A percentile compares a stretch with the other conserved stretches of the same genome.
Conservation (phyloP, 2,113 vertebrate species). For the Colaptes auratus region DNA sequence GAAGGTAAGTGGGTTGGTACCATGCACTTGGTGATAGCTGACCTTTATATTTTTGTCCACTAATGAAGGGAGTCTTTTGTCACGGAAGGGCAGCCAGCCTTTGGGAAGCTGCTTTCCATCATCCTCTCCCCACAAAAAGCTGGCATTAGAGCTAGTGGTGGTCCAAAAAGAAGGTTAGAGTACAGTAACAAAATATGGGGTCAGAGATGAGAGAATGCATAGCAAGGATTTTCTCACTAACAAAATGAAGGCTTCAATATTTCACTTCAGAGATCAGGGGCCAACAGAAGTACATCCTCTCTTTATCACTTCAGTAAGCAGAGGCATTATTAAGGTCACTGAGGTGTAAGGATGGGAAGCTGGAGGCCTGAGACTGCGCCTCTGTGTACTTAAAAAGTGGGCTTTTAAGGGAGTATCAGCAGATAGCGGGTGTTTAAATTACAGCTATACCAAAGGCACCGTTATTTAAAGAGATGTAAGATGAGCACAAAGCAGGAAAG, state of each 20-base stretch:
- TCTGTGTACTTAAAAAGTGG: conserved; percentile 5
- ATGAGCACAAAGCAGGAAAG: neutral
- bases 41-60: neutral
- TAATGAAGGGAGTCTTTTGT: neutral
- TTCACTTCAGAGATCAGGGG: conserved; percentile 49
- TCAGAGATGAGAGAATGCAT: conserved; percentile 30
- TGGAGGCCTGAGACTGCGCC: conserved; percentile 9
- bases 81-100: neutral
- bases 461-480: neutral
- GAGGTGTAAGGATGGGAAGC: conserved; percentile 47
- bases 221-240: conserved; percentile 48
- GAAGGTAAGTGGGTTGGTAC: neutral
- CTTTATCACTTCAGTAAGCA: conserved; percentile 58
- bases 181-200: neutral
- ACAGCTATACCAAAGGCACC: neutral
- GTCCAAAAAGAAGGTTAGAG: neutral
- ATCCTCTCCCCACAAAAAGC: neutral
- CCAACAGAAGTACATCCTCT: conserved; percentile 24
- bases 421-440: conserved; percentile 31
- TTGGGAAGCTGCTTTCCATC: neutral
- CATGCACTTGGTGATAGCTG: neutral
- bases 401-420: conserved; percentile 15
- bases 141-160: neutral
- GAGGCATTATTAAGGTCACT: conserved; percentile 59
- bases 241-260: conserved; percentile 46